Evolutionary conservation across 2,888 invertebrate species (phyloP), one percentile per base, ranked within the genome.

Genomic region (Thymelicus sylvestris): DNA sequence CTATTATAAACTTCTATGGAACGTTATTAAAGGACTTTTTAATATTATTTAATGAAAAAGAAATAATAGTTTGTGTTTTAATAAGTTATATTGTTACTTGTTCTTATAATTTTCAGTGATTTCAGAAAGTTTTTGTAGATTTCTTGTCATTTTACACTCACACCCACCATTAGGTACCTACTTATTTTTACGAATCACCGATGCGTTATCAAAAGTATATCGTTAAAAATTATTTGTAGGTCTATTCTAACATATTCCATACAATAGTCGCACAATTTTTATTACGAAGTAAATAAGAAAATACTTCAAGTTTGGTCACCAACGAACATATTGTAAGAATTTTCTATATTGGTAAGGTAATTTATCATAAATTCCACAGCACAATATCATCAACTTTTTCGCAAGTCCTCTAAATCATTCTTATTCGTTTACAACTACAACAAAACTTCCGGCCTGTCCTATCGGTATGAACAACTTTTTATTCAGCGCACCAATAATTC

Each of bases 331-430:
- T 70, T 70, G 65, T 12, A 59, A 41, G 50, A 31, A 44, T 66
- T 71, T 66, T 52, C 52, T 31, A n/a, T 61, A 48, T 47, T 66
- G 66, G 60, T 71, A 66, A 48, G 52, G 24, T 62, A 52, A 67
- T 71, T 62, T 48, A 62, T 71, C 71, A 71, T 66, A 71, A 66
- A 71, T 71, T 71, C 62, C 66, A 57, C 57, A 57, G 66, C 44
- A 72, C 70, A 73, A 73, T 70, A 60, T 71, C 64, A 73, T 71
- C 79, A 86, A 89, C 83, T 85, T 88, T 80, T 86, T 83, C 79
- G 81, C 79, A 89, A 90, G 83, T 87, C 82, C 79, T 81, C 84
- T 91, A 92, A 90, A 91, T 92, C 91, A 90, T 87, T 81, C 83
- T 81, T 86, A 85, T 87, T 86, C 86, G 83, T 87, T 88, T 88